Evolutionary conservation across 2,113 vertebrate genomes (phyloP), one percentile per base, ranked within the genome.

Genomic region (Ceyx margarethae): DNA sequence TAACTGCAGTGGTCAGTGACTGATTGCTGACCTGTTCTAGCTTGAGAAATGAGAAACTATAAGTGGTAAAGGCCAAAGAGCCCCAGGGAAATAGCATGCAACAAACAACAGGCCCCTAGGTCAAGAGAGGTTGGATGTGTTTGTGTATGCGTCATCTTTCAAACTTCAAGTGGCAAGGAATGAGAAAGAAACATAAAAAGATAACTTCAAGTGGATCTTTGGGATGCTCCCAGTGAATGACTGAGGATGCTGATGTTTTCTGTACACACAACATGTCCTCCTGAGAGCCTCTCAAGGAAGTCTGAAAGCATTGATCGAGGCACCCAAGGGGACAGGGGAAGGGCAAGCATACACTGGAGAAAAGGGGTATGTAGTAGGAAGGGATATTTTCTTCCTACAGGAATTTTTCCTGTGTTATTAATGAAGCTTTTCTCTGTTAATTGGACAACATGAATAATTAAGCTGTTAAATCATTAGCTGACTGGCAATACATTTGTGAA

Each of bases 301-400:
- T 10, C 45, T 28, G 35, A 73, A 86, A 65, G 42, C 33, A 31
- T 19, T 1, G 1, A 42, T 15, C 4, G 56, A 25, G 51, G 50
- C 45, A 81, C 15, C 3, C 10, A 62, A 51, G 20, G 13, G 6
- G 46, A 11, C 12, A 15, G 2, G 9, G 6, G n/a, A 83, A 66
- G 13, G 23, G 10, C 7, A 60, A 88, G 15, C 6, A 56, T 19
- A 31, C 29, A 43, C 11, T 21, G 28, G 11, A 83, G 15, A 61
- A 46, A 86, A 60, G 13, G 4, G 1, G 0, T 72, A 9, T 0
- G 0, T n/a, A 42, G 6, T 8, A 48, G 35, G 6, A 76, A 83
- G 5, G 10, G 19, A 6, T 65, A 8, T 64, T 86, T 81, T 48
- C 22, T 69, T 81, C 40, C 33, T 42, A 45, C 29, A 54, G 19